Evolutionary conservation across 2,888 invertebrate genomes (phyloP), one percentile per base, ranked within the genome.

Genomic region (Deilephila elpenor): DNA sequence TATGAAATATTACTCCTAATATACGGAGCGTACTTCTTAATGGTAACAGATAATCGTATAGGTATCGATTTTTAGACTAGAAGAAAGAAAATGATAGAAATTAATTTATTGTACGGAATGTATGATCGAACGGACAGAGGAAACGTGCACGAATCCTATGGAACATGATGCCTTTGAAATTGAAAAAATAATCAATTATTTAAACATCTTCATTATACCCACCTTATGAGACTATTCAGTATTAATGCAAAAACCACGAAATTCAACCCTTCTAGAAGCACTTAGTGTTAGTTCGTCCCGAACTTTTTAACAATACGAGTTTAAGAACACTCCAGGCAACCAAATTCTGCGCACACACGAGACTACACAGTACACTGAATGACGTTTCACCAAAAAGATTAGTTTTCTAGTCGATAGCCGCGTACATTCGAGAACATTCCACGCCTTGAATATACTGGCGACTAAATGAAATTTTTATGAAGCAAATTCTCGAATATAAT

Each of bases 391-490:
- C 59, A 72, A 73, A 77, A 67, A 70, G 44, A 29, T 53, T 71
- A 70, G 71, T 73, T 59, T 34, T 71, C 34, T 56, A 61, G 60
- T 76, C 76, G 78, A 80, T 76, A 76, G 74, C 75, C 74, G 79
- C 76, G 76, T 71, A 78, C 60, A 70, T 85, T 87, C 86, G 79
- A 85, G 86, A 87, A 87, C 78, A 79, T 87, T 87, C 86, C 75
- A 78, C 80, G 76, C 37, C 73, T 76, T 72, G 62, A 51, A 67
- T 44, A 74, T 25, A 71, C 51, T 67, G n/a, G 59, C 71, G 67
- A 70, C 73, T 29, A 76, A 75, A 64, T 67, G 8, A 25, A 11
- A 56, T 37, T 56, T 53, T 6, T 59, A 34, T 32, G 37, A 59
- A 59, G 34, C 37, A 19, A 11, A 1, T 6, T 11, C 44, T 32